phyloP scores from a whole-genome alignment of 2,113 vertebrate genomes.

The Plestiodon gilberti region DNA sequence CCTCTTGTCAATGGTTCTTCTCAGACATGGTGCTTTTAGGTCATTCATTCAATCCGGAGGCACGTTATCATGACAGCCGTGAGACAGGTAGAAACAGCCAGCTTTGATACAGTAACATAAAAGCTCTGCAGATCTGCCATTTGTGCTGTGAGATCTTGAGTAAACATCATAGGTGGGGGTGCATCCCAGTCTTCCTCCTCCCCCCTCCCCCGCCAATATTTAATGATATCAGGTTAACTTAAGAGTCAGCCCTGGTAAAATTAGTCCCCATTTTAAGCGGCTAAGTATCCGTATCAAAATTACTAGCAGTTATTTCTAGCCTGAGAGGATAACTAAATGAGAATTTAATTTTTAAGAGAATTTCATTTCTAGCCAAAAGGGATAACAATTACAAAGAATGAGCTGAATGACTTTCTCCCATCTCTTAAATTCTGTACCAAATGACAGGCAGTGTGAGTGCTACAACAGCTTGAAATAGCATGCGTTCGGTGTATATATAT shows the following conservation, averaged over 20 bases:
- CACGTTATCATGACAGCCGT: background rate
- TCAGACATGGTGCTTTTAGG: accelerated
- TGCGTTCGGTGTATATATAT: background rate
- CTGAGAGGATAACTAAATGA: slow-evolving; percentile 29
- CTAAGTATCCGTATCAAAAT: slow-evolving; percentile 21
- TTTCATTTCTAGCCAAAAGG: slow-evolving; percentile 30
- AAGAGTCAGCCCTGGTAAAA: slow-evolving; percentile 16
- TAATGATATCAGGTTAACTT: slow-evolving; percentile 21
- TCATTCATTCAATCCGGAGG: background rate
- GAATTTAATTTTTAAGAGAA: slow-evolving; percentile 35
- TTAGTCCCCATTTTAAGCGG: slow-evolving; percentile 5
- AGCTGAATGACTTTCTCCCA: background rate
- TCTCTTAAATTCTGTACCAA: background rate
- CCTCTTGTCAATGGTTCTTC: background rate
- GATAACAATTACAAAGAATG: background rate
- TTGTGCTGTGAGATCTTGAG: accelerated
- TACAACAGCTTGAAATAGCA: background rate
- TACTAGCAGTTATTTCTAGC: background rate
- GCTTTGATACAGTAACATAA: background rate
- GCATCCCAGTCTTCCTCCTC: background rate
- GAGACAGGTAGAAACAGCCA: background rate
- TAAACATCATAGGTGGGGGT: background rate
- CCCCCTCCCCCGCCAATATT: background rate
- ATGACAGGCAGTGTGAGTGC: accelerated
- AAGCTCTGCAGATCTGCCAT: background rate